These are phyloP conservation scores for Scartelaos histophorus DNA, from an alignment of 2,113 vertebrate genomes.

Conservation along the genomic window DNA sequence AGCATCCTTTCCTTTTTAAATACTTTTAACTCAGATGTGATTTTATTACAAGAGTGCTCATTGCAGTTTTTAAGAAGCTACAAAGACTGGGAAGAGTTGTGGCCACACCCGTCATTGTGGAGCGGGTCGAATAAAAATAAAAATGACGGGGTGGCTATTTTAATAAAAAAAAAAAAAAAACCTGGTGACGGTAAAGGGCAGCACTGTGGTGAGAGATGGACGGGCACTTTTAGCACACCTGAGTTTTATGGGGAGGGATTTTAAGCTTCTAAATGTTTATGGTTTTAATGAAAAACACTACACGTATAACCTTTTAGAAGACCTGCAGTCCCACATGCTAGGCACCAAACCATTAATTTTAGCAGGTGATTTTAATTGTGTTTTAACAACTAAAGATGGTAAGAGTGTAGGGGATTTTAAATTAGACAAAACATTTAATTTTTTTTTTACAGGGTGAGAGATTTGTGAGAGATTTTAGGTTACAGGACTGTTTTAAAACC, in stretches of 20 bases:
- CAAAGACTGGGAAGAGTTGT: not conserved
- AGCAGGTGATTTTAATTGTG: not conserved
- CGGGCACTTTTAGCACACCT: not conserved
- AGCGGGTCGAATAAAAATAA: not conserved
- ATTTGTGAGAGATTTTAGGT: not conserved
- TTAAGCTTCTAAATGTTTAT: not conserved
- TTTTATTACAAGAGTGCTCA: not conserved
- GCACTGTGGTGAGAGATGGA: conserved; percentile 1
- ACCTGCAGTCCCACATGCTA: not conserved
- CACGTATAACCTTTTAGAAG: not conserved
- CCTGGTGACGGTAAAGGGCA: not conserved
- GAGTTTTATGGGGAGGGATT: not conserved
- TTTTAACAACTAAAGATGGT: not conserved
- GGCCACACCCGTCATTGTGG: not conserved
- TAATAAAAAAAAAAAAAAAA: not conserved
- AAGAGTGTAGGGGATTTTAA: not conserved
- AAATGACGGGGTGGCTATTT: not conserved
- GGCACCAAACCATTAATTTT: not conserved
- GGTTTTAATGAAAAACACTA: not conserved
- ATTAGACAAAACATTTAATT: not conserved
- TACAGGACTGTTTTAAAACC: not conserved
- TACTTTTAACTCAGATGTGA: not conserved
- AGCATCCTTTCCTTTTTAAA: not conserved
- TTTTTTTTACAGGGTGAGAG: not conserved
- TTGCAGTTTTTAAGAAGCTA: not conserved